phyloP scores from a whole-genome alignment of 1,140 invertebrate genomes.

The Antheraea pernyi region DNA sequence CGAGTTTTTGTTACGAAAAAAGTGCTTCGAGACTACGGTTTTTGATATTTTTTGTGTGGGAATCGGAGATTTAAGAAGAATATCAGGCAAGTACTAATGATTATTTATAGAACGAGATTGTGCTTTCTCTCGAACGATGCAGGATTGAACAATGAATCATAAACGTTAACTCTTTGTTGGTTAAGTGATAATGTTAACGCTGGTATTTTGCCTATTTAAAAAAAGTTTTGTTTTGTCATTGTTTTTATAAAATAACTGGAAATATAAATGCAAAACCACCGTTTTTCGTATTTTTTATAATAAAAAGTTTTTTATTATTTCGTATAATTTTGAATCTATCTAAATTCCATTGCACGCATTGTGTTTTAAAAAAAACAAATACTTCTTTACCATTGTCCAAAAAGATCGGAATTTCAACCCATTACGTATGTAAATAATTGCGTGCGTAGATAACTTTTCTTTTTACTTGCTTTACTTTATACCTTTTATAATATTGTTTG shows the following conservation, averaged over 20 bases:
- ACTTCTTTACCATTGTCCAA: background rate
- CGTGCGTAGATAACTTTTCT: background rate
- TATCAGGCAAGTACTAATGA: background rate
- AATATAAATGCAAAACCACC: too few relatives aligned
- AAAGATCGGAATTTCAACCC: background rate
- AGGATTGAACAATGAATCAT: background rate
- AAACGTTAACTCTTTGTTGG: background rate
- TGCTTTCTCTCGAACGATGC: background rate
- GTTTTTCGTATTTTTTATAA: too few relatives aligned
- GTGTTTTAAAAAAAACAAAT: background rate
- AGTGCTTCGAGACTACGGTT: background rate
- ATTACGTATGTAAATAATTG: constrained; percentile 4
- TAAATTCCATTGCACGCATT: too few relatives aligned
- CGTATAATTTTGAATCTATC: too few relatives aligned
- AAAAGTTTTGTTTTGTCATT: too few relatives aligned
- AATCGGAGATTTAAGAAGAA: background rate
- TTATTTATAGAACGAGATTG: background rate
- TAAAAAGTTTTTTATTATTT: too few relatives aligned
- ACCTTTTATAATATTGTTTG: too few relatives aligned
- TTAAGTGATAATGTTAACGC: background rate
- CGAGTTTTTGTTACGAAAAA: constrained; percentile 1
- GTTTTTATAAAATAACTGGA: too few relatives aligned
- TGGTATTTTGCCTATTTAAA: background rate
- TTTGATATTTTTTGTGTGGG: background rate
- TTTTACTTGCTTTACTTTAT: too few relatives aligned